These are phyloP conservation scores for Eristalis pertinax DNA, from an alignment of 2,888 invertebrate genomes.

Conservation along the genomic window DNA sequence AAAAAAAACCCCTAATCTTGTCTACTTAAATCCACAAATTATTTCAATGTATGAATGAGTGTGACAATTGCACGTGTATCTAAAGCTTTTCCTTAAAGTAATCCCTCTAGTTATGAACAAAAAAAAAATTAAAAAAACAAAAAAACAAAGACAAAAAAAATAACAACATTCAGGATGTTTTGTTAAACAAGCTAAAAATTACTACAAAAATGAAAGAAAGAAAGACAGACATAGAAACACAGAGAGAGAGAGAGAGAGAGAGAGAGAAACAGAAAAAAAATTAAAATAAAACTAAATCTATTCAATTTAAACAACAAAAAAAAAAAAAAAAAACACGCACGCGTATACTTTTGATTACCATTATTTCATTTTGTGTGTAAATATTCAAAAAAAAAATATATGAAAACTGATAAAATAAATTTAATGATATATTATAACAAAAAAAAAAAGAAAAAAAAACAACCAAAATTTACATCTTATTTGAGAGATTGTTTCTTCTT, in stretches of 20 bases:
- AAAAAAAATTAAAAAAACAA: too few species aligned
- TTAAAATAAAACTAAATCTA: conserved; percentile 20
- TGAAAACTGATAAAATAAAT: background rate
- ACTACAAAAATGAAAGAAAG: background rate
- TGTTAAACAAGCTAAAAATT: background rate
- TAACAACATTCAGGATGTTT: background rate
- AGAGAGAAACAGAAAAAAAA: background rate
- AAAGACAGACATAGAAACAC: too few species aligned
- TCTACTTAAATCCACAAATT: background rate
- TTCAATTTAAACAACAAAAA: conserved; percentile 1
- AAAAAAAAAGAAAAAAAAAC: background rate
- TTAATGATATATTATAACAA: conserved; percentile 5
- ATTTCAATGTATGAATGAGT: conserved; percentile 41
- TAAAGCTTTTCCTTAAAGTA: conserved; percentile 28
- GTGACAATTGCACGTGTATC: conserved; percentile 31
- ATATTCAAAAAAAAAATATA: conserved; percentile 15
- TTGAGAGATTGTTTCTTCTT: background rate
- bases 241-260: background rate
- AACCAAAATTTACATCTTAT: background rate
- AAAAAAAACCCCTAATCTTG: too few species aligned
- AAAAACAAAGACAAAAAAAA: too few species aligned
- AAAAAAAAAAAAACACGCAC: conserved; percentile 31
- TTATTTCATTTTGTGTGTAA: conserved; percentile 37
- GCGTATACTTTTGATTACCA: background rate
- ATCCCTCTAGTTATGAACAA: conserved; percentile 6